Percentiles rank a stretch among this genome's conserved stretches.
These are phyloP conservation scores for Corythaeola cristata DNA, from an alignment of 2,113 vertebrate genomes.

Conservation along the genomic window DNA sequence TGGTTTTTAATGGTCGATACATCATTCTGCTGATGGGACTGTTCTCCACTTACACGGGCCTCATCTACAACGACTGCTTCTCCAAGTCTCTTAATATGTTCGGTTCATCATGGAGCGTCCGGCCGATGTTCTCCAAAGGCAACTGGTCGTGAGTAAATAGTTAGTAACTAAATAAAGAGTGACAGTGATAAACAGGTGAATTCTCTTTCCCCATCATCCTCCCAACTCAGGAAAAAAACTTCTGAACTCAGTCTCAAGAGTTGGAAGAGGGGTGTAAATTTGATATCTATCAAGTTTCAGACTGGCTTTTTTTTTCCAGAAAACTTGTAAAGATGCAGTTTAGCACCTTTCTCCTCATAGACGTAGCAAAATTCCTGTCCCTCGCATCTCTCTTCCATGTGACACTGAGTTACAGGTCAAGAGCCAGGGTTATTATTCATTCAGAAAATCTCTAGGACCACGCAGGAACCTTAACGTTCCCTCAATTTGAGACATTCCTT, in stretches of 20 bases:
- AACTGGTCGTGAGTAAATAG: slow-evolving; percentile 93
- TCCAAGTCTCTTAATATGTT: slow-evolving; percentile 95
- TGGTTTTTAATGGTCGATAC: slow-evolving; percentile 93
- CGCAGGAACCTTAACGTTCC: neutral
- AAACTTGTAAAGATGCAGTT: neutral
- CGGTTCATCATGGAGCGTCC: slow-evolving; percentile 93
- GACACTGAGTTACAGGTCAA: neutral
- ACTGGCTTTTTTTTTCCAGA: neutral
- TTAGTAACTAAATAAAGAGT: neutral
- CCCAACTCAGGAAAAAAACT: neutral
- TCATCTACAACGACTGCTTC: slow-evolving; percentile 99
- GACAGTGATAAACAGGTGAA: neutral
- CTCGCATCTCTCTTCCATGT: neutral
- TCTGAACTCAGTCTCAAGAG: neutral
- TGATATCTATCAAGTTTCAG: neutral
- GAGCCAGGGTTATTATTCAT: neutral
- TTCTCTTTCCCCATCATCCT: neutral
- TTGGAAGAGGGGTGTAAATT: neutral
- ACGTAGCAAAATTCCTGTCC: neutral
- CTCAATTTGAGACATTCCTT: neutral
- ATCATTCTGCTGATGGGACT: slow-evolving; percentile 97
- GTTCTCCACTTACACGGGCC: slow-evolving; percentile 95
- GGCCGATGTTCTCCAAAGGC: slow-evolving; percentile 86
- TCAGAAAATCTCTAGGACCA: neutral
- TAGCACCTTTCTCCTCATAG: neutral